A percentile compares a stretch with the other conserved stretches of the same genome.
Evolutionary conservation across 2,888 invertebrate genomes (phyloP).

Genomic region (Cartodere bifasciata): DNA sequence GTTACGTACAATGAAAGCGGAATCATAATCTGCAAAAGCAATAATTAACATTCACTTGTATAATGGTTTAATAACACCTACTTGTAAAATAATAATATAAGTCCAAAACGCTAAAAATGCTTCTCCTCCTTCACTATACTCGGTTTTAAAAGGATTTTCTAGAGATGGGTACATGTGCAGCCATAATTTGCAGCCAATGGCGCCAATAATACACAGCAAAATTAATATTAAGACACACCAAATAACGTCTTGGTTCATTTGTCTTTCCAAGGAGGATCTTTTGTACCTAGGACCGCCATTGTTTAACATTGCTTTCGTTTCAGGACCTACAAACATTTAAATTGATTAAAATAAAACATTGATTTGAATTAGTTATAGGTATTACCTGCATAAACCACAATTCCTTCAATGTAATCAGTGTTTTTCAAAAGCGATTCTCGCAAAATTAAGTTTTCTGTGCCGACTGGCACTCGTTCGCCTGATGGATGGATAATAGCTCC

Average conservation of each 20-base stretch:
- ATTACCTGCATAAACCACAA: conserved; percentile 84
- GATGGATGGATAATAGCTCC: conserved; percentile 76
- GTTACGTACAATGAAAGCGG: conserved; percentile 94
- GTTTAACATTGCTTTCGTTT: conserved; percentile 96
- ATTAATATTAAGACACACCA: conserved; percentile 91
- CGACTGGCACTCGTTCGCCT: conserved; percentile 66
- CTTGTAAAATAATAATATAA: conserved; percentile 89
- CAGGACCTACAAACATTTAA: conserved; percentile 53
- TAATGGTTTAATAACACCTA: conserved; percentile 26
- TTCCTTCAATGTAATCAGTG: conserved; percentile 91
- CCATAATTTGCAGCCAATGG: conserved; percentile 84
- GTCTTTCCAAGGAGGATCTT: conserved; percentile 78
- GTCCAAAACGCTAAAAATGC: conserved; percentile 89
- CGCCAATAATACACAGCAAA: conserved; percentile 80
- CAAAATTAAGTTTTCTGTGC: conserved; percentile 81
- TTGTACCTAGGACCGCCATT: conserved; percentile 92
- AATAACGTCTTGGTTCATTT: conserved; percentile 92
- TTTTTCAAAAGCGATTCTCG: conserved; percentile 92
- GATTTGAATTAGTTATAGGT: not conserved
- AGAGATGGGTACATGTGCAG: conserved; percentile 46
- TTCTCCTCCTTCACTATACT: conserved; percentile 34
- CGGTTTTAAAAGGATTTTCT: conserved; percentile 55
- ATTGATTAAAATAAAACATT: not conserved
- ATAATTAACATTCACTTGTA: not conserved
- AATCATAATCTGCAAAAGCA: conserved; percentile 68